Evolutionary conservation across 2,797 vertebrate species (phyloP).

Genomic region (Muraenolepis orangiensis): DNA sequence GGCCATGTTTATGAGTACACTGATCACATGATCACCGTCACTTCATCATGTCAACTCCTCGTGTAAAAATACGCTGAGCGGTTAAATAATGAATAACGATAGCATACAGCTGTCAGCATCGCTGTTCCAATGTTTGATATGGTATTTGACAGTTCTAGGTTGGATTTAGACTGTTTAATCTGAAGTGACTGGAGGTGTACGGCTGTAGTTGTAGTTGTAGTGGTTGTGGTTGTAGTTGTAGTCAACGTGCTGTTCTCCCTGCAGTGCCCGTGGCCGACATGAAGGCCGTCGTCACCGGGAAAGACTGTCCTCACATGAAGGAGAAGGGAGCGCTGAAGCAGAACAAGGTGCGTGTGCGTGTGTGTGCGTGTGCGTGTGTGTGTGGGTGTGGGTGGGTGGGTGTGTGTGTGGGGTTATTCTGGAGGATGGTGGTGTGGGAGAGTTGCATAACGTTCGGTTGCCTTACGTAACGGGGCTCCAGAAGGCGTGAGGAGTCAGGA

Average conservation of each 20-base stretch:
- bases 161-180: background rate
- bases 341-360: constrained; percentile 84
- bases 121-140: background rate
- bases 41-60: too few relatives aligned
- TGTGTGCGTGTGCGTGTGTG: constrained; percentile 18
- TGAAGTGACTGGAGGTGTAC: background rate
- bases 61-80: background rate
- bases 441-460: too few relatives aligned
- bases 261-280: constrained; percentile 98
- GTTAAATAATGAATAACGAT: background rate
- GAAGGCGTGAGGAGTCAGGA: too few relatives aligned
- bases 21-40: background rate
- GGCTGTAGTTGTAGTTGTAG: background rate
- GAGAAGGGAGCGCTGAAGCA: constrained; percentile 99
- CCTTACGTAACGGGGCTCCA: too few relatives aligned
- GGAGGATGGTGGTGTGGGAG: too few relatives aligned
- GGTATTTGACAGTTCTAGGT: background rate
- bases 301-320: constrained; percentile 99
- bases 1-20: background rate
- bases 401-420: background rate
- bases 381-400: constrained; percentile 18
- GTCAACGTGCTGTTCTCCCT: constrained; percentile 39
- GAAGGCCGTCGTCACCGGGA: constrained; percentile 98
- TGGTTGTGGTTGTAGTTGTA: constrained; percentile 16
- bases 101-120: background rate